Evolutionary conservation across 2,888 invertebrate genomes (phyloP), one percentile per base, ranked within the genome.

Genomic region (Leptinotarsa peninsularis): DNA sequence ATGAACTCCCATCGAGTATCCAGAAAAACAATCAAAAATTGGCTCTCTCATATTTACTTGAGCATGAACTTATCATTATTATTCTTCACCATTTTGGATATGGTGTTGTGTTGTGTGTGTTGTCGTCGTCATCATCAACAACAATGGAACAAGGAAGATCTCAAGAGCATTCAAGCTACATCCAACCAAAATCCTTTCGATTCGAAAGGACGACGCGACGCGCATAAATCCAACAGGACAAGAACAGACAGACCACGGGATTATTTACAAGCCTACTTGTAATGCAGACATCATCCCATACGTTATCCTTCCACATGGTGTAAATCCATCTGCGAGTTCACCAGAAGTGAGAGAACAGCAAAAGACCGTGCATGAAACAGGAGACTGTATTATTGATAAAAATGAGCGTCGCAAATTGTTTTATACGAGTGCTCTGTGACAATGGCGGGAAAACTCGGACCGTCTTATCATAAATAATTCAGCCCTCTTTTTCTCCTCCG

Each of bases 341-440:
- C 60, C 60, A 60, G 72, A 73, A 58, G 67, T 72, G 74, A 67
- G 60, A 43, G 66, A 78, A 71, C 69, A 78, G 74, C 66, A 67
- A 56, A 50, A 50, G 75, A 63, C 67, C 67, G 71, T 73, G 73
- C 80, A 80, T 78, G 81, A 80, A 83, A 84, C 84, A 84, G 84
- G 84, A 82, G 83, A 83, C 83, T 87, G 83, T 85, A 86, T 87
- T 86, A 87, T 87, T 87, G 86, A 87, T 87, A 87, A 87, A 87
- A 87, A 87, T 86, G 86, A 85, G 85, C 84, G 84, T 84, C 84
- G 85, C 87, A 87, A 87, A 86, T 87, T 87, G 87, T 86, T 87
- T 87, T 86, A 86, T 87, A 87, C 86, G 86, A 85, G 85, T 85
- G 84, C 83, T 82, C 82, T 83, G 85, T 84, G 85, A 84, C 85